Percentiles rank a stretch among this genome's conserved stretches.
Evolutionary conservation across 2,113 vertebrate genomes (phyloP).

Genomic region (Lasiurus borealis): DNA sequence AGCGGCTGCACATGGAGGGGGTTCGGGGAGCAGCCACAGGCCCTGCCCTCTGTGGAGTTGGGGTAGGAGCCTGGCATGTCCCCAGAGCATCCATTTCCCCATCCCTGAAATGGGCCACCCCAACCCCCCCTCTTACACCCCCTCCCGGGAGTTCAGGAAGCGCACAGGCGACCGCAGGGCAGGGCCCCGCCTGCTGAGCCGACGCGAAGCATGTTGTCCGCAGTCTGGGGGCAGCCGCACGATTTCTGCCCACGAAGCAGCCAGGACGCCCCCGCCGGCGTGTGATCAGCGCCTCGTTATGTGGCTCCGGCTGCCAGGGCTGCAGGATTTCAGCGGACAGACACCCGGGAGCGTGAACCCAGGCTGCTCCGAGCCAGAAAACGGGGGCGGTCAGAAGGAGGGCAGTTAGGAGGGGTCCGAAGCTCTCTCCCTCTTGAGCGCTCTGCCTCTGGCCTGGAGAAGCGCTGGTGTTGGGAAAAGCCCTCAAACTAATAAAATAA

Average conservation of each 20-base stretch:
- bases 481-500: background rate
- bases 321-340: slow-evolving; percentile 1
- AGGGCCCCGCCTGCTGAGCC: background rate
- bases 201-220: background rate
- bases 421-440: background rate
- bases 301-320: slow-evolving; percentile 14
- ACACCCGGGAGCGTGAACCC: background rate
- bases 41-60: too few relatives aligned
- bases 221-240: background rate
- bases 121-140: too few relatives aligned
- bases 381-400: background rate
- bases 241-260: background rate
- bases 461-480: background rate
- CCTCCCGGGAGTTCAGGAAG: background rate
- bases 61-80: background rate
- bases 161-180: background rate
- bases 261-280: background rate
- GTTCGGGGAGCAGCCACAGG: too few relatives aligned
- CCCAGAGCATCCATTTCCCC: background rate
- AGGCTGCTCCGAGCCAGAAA: background rate
- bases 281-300: background rate
- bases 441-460: background rate
- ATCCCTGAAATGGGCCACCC: background rate
- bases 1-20: too few relatives aligned
- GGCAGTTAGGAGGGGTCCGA: background rate